Conservation (phyloP, 2,113 vertebrate species). For the Carassius gibelio region DNA sequence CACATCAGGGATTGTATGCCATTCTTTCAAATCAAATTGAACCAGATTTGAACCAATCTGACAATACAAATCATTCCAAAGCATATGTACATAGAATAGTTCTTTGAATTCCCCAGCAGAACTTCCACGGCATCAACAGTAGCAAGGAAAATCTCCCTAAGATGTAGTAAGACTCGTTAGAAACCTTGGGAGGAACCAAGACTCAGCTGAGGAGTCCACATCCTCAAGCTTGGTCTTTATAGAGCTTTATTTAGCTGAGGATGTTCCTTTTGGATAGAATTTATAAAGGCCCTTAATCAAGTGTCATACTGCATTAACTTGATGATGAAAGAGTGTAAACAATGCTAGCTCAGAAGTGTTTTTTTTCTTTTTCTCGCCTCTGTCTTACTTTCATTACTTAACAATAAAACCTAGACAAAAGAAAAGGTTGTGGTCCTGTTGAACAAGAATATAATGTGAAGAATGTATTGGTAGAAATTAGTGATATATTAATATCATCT, state of each 20-base stretch:
- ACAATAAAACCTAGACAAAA: background rate
- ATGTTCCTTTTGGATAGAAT: constrained; percentile 8
- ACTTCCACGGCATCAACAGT: background rate
- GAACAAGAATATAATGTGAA: background rate
- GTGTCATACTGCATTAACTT: constrained; percentile 23
- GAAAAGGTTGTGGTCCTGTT: background rate
- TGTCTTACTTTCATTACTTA: background rate
- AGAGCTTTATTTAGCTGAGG: background rate
- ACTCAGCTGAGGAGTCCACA: background rate
- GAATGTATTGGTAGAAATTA: background rate
- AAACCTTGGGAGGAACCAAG: background rate
- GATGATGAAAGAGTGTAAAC: background rate
- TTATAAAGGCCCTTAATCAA: constrained; percentile 6
- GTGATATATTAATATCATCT: background rate
- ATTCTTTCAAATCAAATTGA: background rate
- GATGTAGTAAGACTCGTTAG: background rate
- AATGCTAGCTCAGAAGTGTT: background rate
- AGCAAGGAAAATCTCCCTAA: background rate
- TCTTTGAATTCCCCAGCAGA: background rate
- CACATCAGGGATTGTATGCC: background rate
- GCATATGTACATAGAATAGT: background rate
- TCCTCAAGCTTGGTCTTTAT: background rate
- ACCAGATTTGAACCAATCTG: background rate
- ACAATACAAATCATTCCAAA: background rate
- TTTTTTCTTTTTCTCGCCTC: background rate